Evolutionary conservation across 2,888 invertebrate genomes (phyloP).

Genomic region (Nudaria mundana): DNA sequence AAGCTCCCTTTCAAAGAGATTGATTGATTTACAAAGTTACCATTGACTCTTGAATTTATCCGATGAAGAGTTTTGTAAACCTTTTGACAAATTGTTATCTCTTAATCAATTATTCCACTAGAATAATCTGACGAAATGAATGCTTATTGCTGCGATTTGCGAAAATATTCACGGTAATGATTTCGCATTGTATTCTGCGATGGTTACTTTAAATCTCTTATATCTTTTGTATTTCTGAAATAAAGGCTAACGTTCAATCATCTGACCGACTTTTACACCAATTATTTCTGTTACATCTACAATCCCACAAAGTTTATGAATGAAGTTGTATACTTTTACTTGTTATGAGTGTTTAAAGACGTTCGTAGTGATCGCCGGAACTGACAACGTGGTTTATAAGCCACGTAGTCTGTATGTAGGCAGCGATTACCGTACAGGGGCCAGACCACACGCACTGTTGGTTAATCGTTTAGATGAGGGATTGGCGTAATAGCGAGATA

Average conservation of each 20-base stretch:
- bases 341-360: background rate
- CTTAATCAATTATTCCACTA: conserved; percentile 22
- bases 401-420: conserved; percentile 6
- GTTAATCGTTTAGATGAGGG: conserved; percentile 10
- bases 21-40: conserved; percentile 12
- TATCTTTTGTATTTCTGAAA: background rate
- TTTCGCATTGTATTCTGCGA: conserved; percentile 11
- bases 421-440: conserved; percentile 6
- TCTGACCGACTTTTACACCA: background rate
- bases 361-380: conserved; percentile 2
- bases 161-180: conserved; percentile 10
- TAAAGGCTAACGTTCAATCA: background rate
- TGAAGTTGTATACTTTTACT: background rate
- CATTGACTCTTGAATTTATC: conserved; percentile 13
- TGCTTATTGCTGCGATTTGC: conserved; percentile 9
- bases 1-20: no score
- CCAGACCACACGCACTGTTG: conserved; percentile 10
- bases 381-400: conserved; percentile 6
- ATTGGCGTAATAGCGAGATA: conserved; percentile 5
- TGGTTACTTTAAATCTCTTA: conserved; percentile 1
- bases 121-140: conserved; percentile 13
- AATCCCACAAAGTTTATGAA: no score
- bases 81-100: conserved; percentile 15
- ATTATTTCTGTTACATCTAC: background rate
- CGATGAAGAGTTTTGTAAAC: conserved; percentile 7